These are phyloP conservation scores for Corythoichthys haematopterus DNA, from an alignment of 2,113 vertebrate species.

Conservation along the genomic window DNA sequence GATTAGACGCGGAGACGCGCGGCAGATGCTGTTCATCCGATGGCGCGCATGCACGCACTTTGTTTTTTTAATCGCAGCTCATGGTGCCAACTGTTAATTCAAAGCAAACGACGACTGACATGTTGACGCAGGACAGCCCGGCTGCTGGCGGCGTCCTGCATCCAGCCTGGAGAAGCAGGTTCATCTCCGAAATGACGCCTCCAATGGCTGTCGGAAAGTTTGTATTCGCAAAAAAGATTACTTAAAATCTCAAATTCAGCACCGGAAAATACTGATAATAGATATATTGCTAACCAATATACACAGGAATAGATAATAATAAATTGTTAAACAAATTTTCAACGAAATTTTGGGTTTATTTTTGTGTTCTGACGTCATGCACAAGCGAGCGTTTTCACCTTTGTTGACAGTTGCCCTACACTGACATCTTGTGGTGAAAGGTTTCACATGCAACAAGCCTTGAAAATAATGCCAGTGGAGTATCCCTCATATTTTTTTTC, in stretches of 20 bases:
- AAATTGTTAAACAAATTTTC: background rate
- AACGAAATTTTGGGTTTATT: background rate
- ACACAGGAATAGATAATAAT: background rate
- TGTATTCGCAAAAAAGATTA: background rate
- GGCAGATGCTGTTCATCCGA: constrained; percentile 48
- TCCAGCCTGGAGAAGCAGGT: background rate
- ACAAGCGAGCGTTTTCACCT: too few species aligned
- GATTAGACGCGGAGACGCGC: constrained; percentile 42
- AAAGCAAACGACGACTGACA: background rate
- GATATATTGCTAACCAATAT: background rate
- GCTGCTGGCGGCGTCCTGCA: background rate
- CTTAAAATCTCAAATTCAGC: background rate
- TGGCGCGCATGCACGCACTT: constrained; percentile 12
- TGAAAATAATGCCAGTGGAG: background rate
- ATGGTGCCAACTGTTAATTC: background rate
- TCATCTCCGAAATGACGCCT: background rate
- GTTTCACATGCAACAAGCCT: background rate
- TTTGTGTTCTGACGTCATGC: background rate
- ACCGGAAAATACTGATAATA: background rate
- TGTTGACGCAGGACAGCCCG: background rate
- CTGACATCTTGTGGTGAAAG: constrained; percentile 34
- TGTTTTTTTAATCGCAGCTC: constrained; percentile 10
- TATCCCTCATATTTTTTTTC: too few species aligned
- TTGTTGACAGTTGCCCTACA: constrained; percentile 7
- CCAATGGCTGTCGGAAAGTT: constrained; percentile 1